These are phyloP conservation scores for Micrasema minimum DNA, from an alignment of 1,140 invertebrate genomes.

Conservation along the genomic window DNA sequence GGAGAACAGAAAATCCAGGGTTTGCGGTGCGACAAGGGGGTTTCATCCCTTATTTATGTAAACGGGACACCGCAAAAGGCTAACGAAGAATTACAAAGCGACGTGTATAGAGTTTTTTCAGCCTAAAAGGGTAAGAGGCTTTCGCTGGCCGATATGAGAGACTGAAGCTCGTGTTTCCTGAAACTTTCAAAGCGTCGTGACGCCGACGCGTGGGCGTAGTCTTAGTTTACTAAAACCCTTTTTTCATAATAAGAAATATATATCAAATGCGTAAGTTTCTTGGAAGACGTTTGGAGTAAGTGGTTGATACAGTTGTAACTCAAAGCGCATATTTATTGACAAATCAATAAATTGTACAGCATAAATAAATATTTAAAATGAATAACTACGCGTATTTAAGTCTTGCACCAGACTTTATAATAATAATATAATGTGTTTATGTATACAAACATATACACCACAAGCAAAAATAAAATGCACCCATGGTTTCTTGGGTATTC, in stretches of 20 bases:
- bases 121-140: not conserved
- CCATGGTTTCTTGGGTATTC: too few species aligned
- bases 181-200: not conserved
- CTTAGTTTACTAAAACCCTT: not conserved
- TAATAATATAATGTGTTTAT: too few species aligned
- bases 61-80: slow-evolving; percentile 15
- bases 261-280: not conserved
- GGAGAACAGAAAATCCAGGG: slow-evolving; percentile 6
- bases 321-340: too few species aligned
- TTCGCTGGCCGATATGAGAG: not conserved
- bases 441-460: too few species aligned
- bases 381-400: too few species aligned
- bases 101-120: not conserved
- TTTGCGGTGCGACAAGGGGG: not conserved
- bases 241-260: not conserved
- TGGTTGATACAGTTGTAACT: not conserved
- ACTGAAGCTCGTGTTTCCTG: not conserved
- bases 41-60: slow-evolving; percentile 18
- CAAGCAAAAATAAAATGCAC: too few species aligned
- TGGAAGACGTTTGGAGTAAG: not conserved
- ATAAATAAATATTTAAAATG: too few species aligned
- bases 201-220: not conserved
- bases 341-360: too few species aligned
- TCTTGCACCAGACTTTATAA: too few species aligned
- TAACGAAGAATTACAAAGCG: slow-evolving; percentile 27